These are phyloP conservation scores for Argynnis bischoffii DNA, from an alignment of 2,888 invertebrate genomes.

Conservation along the genomic window DNA sequence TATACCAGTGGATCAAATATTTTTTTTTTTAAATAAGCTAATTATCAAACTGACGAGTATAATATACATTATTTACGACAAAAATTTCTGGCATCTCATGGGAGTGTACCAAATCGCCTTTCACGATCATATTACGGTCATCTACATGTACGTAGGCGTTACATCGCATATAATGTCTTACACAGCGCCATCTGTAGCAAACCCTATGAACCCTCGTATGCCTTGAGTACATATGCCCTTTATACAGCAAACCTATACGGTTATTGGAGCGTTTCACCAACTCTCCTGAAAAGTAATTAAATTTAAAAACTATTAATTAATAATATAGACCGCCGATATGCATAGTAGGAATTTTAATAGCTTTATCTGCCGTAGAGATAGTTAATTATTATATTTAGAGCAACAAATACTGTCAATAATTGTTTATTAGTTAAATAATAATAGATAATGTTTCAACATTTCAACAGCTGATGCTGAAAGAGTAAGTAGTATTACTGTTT, in stretches of 20 bases:
- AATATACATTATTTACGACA: conserved; percentile 5
- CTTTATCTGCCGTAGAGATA: too few relatives aligned
- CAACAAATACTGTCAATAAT: too few relatives aligned
- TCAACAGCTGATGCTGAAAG: too few relatives aligned
- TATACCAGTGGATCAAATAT: too few relatives aligned
- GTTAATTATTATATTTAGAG: too few relatives aligned
- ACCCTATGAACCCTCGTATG: conserved; percentile 9
- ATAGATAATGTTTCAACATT: too few relatives aligned
- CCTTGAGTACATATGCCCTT: conserved; percentile 8
- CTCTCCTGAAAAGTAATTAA: not conserved
- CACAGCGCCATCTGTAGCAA: conserved; percentile 10
- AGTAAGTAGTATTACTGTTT: too few relatives aligned
- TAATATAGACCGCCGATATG: too few relatives aligned
- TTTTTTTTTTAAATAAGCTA: not conserved
- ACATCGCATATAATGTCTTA: conserved; percentile 16
- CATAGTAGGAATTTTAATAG: too few relatives aligned
- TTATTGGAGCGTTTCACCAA: conserved; percentile 12
- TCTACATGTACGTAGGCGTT: conserved; percentile 26
- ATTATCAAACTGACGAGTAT: not conserved
- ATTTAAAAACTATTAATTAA: too few relatives aligned
- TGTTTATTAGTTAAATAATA: too few relatives aligned
- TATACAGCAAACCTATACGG: conserved; percentile 4
- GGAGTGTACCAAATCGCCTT: conserved; percentile 13
- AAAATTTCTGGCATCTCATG: conserved; percentile 2
- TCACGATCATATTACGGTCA: conserved; percentile 7